These are phyloP conservation scores for Pycnomerus fuliginosus DNA, from an alignment of 2,888 invertebrate genomes.

Conservation along the genomic window DNA sequence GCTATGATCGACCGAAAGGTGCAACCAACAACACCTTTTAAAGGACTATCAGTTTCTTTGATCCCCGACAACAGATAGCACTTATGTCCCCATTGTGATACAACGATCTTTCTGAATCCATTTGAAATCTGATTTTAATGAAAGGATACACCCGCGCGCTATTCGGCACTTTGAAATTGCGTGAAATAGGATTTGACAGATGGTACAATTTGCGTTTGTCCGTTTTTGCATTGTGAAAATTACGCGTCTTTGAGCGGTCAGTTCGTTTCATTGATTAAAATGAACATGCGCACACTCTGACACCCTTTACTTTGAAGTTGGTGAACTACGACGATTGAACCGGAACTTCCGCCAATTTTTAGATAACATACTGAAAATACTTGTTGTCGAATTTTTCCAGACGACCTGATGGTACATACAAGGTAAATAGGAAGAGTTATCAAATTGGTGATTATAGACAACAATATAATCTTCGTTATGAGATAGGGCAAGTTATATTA, in stretches of 20 bases:
- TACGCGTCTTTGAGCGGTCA: slow-evolving; percentile 11
- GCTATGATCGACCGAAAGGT: slow-evolving; percentile 27
- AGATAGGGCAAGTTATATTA: slow-evolving; percentile 37
- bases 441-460: no score
- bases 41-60: slow-evolving; percentile 18
- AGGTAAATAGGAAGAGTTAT: no score
- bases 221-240: slow-evolving; percentile 15
- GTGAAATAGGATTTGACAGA: slow-evolving; percentile 34
- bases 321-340: slow-evolving; percentile 23
- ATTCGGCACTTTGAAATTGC: slow-evolving; percentile 8
- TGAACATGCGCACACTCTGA: slow-evolving; percentile 19
- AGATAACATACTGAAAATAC: no score
- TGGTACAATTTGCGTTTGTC: slow-evolving; percentile 13
- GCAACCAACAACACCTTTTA: slow-evolving; percentile 32
- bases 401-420: no score
- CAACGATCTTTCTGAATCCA: slow-evolving; percentile 6
- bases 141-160: slow-evolving; percentile 14
- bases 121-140: slow-evolving; percentile 22
- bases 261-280: slow-evolving; percentile 20
- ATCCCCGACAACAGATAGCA: slow-evolving; percentile 11
- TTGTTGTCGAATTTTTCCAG: no score
- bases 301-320: slow-evolving; percentile 27
- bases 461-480: no score
- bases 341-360: slow-evolving; percentile 22
- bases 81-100: slow-evolving; percentile 10